Conservation (phyloP, 1,140 invertebrate species). For the Drosophila willistoni region DNA sequence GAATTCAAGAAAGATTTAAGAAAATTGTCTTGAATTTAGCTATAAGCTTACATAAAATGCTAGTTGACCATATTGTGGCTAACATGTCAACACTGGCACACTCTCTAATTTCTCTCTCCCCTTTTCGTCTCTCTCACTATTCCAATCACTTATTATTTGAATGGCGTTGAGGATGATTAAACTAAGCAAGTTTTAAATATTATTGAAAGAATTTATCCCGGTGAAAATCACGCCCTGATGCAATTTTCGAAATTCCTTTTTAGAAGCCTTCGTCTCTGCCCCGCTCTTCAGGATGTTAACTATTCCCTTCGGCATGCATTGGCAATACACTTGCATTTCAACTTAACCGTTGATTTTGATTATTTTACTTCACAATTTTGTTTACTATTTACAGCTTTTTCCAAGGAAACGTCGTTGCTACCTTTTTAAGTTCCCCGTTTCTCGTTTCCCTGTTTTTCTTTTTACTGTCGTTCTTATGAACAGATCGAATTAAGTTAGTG, state of each 20-base stretch:
- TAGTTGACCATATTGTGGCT: not conserved
- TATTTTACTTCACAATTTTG: conserved; percentile 73
- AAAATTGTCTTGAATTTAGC: not conserved
- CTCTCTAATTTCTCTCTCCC: conserved; percentile 8
- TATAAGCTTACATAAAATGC: not conserved
- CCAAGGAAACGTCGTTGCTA: conserved; percentile 79
- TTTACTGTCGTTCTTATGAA: not conserved
- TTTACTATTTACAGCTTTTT: conserved; percentile 81
- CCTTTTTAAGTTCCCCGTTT: conserved; percentile 45
- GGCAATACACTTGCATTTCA: conserved; percentile 23
- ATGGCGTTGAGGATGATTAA: conserved; percentile 32
- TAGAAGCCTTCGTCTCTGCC: conserved; percentile 10
- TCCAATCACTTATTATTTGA: conserved; percentile 46
- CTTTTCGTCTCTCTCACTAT: not conserved
- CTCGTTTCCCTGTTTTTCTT: not conserved
- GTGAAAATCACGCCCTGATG: not conserved
- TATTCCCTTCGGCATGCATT: conserved; percentile 20
- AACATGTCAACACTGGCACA: conserved; percentile 22
- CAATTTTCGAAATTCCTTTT: not conserved
- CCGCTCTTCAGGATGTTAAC: not conserved
- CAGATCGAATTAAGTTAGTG: conserved; percentile 17
- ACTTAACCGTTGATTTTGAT: conserved; percentile 31
- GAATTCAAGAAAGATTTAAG: not conserved
- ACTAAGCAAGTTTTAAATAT: conserved; percentile 13
- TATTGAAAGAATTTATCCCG: not conserved